These are phyloP conservation scores for Aythya baeri DNA, from an alignment of 2,113 vertebrate species.

Conservation along the genomic window DNA sequence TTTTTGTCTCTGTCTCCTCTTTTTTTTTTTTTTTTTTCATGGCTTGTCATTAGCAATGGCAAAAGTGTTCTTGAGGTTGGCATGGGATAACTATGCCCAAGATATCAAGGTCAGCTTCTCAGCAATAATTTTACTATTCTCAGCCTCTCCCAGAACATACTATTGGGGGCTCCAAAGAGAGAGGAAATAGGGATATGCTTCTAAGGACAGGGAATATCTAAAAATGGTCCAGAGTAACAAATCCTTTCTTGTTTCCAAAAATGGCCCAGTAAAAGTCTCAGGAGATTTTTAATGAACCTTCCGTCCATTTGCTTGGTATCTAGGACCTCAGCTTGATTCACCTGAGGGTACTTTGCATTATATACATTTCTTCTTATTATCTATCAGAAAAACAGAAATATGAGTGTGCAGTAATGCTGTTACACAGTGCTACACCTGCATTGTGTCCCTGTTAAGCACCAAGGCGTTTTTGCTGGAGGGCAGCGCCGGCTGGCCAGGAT, in stretches of 20 bases:
- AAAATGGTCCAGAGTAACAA: not conserved
- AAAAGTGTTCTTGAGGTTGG: not conserved
- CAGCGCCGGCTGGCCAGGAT: not conserved
- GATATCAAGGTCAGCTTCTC: not conserved
- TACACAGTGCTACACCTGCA: not conserved
- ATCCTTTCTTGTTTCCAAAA: not conserved
- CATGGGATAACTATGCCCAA: not conserved
- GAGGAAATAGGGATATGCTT: not conserved
- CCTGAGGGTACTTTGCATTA: not conserved
- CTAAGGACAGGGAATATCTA: not conserved
- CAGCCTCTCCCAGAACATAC: not conserved
- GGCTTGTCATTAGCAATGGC: not conserved
- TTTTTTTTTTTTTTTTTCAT: not conserved
- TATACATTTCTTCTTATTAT: not conserved
- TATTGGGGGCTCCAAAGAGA: not conserved
- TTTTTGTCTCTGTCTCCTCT: not conserved
- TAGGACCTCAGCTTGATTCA: rapidly evolving
- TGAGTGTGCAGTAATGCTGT: not conserved
- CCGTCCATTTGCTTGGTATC: rapidly evolving
- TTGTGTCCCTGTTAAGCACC: not conserved
- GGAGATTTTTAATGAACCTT: too few species aligned
- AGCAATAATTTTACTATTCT: not conserved
- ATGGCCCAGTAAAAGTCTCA: not conserved
- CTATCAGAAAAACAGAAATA: not conserved
- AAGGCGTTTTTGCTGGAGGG: not conserved